Base-by-base conservation (phyloP, 2,113 vertebrate species). In the Himantopus leucocephalus region DNA sequence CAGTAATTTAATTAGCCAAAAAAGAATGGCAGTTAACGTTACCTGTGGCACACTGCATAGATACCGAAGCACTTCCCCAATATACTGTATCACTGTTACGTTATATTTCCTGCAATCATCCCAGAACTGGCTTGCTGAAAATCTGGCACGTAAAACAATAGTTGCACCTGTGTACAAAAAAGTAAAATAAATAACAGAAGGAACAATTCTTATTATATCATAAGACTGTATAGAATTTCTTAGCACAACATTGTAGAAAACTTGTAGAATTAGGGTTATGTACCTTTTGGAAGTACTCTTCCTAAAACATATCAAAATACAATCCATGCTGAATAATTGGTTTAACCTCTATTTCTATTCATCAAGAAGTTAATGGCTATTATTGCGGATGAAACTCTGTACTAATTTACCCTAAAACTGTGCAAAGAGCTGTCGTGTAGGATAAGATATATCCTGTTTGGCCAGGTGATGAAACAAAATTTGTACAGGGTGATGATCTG, bases 111-210 rank as follows among this genome's bases (percentile, higher is more conserved):
- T 98, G 97, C 99, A 99, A 80, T 99, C 99, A 26, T 98, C 99
- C 99, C 99, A 99, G 86, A 99, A 99, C 83, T 99, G 98, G 76
- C 98, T 99, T 88, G 98, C 98, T 90, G 99, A 99, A 97, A 99
- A 99, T 97, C 98, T 99, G 91, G 92, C 96, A 37, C 98, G 96
- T 63, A 99, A 96, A 90, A 98, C 96, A 17, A 99, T 53, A 35
- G 98, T 99, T 29, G 98, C 98, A 75, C 99, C 99, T 99, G 91
- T 10, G 55, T 58, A 53, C 32, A 74, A 83, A 92, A n/a, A 88
- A 96, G 63, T 56, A 73, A 56, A 60, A 37, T 37, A 70, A 89
- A 21, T 12, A 82, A 39, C 3, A 71, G 53, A 77, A 50, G 30
- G 29, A 68, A 74, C 37, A 41, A 64, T 56, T 79, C 50, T 68